These are phyloP conservation scores for Rhinolophus sinicus DNA, from an alignment of 2,113 vertebrate genomes.

Conservation along the genomic window DNA sequence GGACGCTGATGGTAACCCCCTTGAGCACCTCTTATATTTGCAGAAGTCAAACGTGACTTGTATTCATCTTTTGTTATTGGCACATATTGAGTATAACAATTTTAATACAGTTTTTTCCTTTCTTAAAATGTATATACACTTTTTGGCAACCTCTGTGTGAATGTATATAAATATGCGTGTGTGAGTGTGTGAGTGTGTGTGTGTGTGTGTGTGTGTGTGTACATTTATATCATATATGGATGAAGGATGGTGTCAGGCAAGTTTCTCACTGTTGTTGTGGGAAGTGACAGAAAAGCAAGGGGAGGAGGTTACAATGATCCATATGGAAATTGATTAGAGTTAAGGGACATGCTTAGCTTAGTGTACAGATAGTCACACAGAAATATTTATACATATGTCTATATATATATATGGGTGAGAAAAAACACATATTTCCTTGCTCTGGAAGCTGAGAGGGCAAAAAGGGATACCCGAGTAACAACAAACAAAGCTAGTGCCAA, in stretches of 20 bases:
- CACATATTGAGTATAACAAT: too few relatives aligned
- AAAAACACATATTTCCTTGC: background rate
- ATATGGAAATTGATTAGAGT: background rate
- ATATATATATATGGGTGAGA: background rate
- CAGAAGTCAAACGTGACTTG: too few relatives aligned
- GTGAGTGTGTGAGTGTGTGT: too few relatives aligned
- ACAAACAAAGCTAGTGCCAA: background rate
- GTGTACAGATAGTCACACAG: background rate
- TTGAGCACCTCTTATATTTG: too few relatives aligned
- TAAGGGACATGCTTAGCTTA: background rate
- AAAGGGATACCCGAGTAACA: background rate
- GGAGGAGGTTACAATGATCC: background rate
- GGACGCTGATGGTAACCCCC: too few relatives aligned
- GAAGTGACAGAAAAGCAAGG: background rate
- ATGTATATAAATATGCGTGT: too few relatives aligned
- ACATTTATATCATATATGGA: background rate
- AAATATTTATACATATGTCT: background rate
- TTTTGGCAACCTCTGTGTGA: too few relatives aligned
- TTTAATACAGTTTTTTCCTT: too few relatives aligned
- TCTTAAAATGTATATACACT: too few relatives aligned
- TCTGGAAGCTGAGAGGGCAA: background rate
- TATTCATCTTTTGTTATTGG: too few relatives aligned
- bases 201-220: too few relatives aligned
- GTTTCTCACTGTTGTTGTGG: background rate
- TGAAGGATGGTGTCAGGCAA: background rate